Percentiles rank a stretch among this genome's conserved stretches.
These are phyloP conservation scores for Auanema freiburgensis DNA, from an alignment of 2,888 invertebrate species.

Conservation along the genomic window DNA sequence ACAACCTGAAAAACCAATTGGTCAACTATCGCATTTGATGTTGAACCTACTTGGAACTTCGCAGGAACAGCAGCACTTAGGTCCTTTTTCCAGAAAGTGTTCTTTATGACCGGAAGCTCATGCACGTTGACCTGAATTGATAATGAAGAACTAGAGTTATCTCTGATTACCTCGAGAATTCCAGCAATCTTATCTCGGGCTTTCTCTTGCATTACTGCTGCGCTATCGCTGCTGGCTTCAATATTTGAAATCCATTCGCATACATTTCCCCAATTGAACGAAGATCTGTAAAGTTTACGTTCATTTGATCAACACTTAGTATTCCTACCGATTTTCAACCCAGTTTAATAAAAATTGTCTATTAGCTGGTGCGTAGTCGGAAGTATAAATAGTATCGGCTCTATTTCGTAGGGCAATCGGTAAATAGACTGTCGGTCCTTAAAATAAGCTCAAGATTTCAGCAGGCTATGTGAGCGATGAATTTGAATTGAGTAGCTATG, in stretches of 20 bases:
- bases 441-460: not conserved
- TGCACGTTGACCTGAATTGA: conserved; percentile 58
- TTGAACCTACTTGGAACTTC: conserved; percentile 49
- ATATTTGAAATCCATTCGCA: conserved; percentile 59
- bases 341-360: conserved; percentile 50
- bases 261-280: conserved; percentile 59
- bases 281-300: conserved; percentile 26
- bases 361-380: conserved; percentile 61
- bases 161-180: conserved; percentile 48
- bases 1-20: conserved; percentile 42
- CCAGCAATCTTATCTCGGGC: conserved; percentile 54
- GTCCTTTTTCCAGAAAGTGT: conserved; percentile 41
- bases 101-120: conserved; percentile 47
- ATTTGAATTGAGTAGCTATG: not conserved
- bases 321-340: conserved; percentile 46
- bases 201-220: conserved; percentile 52
- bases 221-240: conserved; percentile 51
- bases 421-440: conserved; percentile 55
- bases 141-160: conserved; percentile 4
- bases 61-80: conserved; percentile 41
- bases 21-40: not conserved
- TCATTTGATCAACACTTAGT: not conserved
- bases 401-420: conserved; percentile 55
- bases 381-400: conserved; percentile 54
- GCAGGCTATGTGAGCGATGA: not conserved